Evolutionary conservation across 1,140 invertebrate genomes (phyloP).

Genomic region (Whitmania pigra): DNA sequence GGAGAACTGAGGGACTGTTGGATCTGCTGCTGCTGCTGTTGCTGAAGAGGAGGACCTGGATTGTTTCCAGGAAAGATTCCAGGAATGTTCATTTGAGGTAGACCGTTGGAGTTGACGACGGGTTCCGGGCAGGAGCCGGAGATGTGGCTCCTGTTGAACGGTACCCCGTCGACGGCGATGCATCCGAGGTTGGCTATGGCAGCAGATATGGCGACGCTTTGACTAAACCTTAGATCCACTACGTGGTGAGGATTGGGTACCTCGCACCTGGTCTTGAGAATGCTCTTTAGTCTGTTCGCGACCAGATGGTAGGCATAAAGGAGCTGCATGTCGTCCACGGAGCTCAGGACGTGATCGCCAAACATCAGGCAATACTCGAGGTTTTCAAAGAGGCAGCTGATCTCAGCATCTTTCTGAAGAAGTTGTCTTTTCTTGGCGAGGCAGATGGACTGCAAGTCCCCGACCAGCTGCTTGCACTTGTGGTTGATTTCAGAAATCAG

Average conservation of each 20-base stretch:
- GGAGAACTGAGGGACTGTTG: conserved; percentile 10
- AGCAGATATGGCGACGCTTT: conserved; percentile 24
- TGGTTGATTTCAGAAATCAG: conserved; percentile 69
- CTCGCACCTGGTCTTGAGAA: conserved; percentile 31
- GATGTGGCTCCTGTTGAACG: conserved; percentile 19
- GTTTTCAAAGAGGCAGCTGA: conserved; percentile 27
- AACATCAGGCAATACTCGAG: conserved; percentile 69
- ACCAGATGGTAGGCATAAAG: conserved; percentile 63
- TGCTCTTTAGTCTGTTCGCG: conserved; percentile 26
- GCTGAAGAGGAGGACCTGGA: neutral
- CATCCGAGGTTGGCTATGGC: conserved; percentile 29
- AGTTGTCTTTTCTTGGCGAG: conserved; percentile 67
- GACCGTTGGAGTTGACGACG: neutral
- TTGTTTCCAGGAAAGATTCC: too few species aligned
- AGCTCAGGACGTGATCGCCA: conserved; percentile 60
- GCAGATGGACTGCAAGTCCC: conserved; percentile 65
- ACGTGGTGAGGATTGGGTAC: conserved; percentile 35
- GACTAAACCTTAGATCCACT: conserved; percentile 33
- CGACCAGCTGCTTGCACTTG: conserved; percentile 63
- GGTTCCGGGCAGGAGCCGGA: neutral
- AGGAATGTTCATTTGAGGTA: neutral
- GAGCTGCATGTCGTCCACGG: conserved; percentile 67
- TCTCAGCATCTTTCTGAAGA: conserved; percentile 63
- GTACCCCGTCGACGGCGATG: conserved; percentile 31
- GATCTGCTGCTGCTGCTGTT: conserved; percentile 5